These are phyloP conservation scores for Chrysemys picta DNA, from an alignment of 2,113 vertebrate genomes.

Conservation along the genomic window DNA sequence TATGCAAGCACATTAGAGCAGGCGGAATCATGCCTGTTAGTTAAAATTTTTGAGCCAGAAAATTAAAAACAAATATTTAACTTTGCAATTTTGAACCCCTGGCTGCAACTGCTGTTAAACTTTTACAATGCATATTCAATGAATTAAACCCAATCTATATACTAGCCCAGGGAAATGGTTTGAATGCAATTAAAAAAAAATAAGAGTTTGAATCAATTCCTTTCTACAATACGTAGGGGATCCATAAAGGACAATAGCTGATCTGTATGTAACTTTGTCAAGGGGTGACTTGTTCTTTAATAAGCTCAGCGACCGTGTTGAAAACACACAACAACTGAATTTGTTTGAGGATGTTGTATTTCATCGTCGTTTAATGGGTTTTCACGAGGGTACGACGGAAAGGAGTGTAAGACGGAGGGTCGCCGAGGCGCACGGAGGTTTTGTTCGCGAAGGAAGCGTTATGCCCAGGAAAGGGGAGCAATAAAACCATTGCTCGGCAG, in stretches of 20 bases:
- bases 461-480: not conserved
- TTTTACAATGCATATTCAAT: conserved; percentile 66
- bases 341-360: not conserved
- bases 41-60: conserved; percentile 81
- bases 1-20: conserved; percentile 64
- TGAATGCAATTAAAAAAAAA: conserved; percentile 29
- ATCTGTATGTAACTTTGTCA: not conserved
- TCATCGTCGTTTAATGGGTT: not conserved
- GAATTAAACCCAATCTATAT: conserved; percentile 25
- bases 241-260: not conserved
- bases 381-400: not conserved
- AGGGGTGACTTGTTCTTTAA: not conserved
- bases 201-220: conserved; percentile 11
- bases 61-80: conserved; percentile 88
- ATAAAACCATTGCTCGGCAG: not conserved
- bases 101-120: conserved; percentile 59
- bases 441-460: not conserved
- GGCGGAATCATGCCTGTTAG: conserved; percentile 66
- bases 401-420: no score
- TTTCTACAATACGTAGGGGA: not conserved
- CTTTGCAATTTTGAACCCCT: conserved; percentile 68
- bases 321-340: not conserved
- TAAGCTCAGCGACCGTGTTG: not conserved
- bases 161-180: conserved; percentile 22
- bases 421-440: not conserved